Evolutionary conservation across 2,888 invertebrate species (phyloP).

Genomic region (Meliscaeva auricollis): DNA sequence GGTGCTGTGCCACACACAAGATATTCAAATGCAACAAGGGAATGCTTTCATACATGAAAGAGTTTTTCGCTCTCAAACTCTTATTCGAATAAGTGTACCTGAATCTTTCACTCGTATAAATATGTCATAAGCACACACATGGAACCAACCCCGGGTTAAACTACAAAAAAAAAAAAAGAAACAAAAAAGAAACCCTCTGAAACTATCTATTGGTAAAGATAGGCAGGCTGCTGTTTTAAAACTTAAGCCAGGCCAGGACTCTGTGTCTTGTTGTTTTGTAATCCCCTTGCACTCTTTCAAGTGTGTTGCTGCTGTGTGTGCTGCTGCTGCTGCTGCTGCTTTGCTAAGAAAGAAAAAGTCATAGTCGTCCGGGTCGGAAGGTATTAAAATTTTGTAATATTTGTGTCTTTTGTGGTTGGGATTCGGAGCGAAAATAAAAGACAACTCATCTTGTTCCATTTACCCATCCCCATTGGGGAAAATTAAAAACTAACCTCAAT

Average conservation of each 20-base stretch:
- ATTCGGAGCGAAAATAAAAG: conserved; percentile 46
- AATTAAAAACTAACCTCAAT: conserved; percentile 68
- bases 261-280: conserved; percentile 38
- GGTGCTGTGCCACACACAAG: conserved; percentile 20
- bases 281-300: conserved; percentile 29
- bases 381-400: conserved; percentile 71
- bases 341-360: background rate
- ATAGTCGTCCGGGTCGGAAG: conserved; percentile 36
- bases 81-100: conserved; percentile 40
- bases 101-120: conserved; percentile 59
- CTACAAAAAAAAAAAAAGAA: conserved; percentile 1
- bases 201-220: conserved; percentile 36
- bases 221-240: background rate
- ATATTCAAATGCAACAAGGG: conserved; percentile 53
- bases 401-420: conserved; percentile 51
- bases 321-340: no score
- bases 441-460: conserved; percentile 66
- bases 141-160: conserved; percentile 48
- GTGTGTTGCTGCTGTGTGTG: background rate
- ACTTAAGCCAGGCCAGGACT: conserved; percentile 10
- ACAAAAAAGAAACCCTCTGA: conserved; percentile 15
- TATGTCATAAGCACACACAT: conserved; percentile 66
- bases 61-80: conserved; percentile 36
- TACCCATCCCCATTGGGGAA: conserved; percentile 52
- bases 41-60: conserved; percentile 31